These are phyloP conservation scores for Poecilia picta DNA, from an alignment of 2,797 vertebrate genomes.

Conservation along the genomic window DNA sequence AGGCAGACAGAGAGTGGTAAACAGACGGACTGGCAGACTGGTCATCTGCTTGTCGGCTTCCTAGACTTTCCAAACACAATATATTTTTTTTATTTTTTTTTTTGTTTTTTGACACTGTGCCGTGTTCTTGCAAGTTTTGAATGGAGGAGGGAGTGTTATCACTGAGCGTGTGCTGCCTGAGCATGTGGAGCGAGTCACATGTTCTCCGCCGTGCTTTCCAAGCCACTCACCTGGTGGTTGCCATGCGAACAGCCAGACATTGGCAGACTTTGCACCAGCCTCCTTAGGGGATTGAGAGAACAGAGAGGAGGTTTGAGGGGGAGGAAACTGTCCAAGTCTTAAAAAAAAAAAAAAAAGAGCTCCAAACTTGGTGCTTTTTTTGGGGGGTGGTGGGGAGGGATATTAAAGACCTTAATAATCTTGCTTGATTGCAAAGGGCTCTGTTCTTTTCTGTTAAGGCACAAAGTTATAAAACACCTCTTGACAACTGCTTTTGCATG, in stretches of 20 bases:
- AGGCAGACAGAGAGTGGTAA: slow-evolving; percentile 50
- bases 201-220: slow-evolving; percentile 71
- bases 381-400: background rate
- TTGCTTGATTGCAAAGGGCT: background rate
- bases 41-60: slow-evolving; percentile 66
- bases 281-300: slow-evolving; percentile 72
- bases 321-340: slow-evolving; percentile 54
- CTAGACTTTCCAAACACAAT: slow-evolving; percentile 46
- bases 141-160: slow-evolving; percentile 56
- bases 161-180: slow-evolving; percentile 50
- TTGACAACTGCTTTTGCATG: slow-evolving; percentile 52
- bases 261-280: slow-evolving; percentile 82
- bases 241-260: slow-evolving; percentile 86
- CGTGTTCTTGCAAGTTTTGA: slow-evolving; percentile 60
- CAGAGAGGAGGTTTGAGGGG: slow-evolving; percentile 69
- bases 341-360: slow-evolving; percentile 28
- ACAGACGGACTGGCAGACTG: slow-evolving; percentile 72
- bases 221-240: slow-evolving; percentile 85
- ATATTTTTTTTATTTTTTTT: slow-evolving; percentile 8
- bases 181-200: slow-evolving; percentile 77
- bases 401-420: slow-evolving; percentile 44
- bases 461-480: slow-evolving; percentile 24
- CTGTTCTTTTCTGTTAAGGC: background rate
- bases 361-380: slow-evolving; percentile 32
- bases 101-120: slow-evolving; percentile 34